phyloP scores from a whole-genome alignment of 2,888 invertebrate species.

The Ormyrus rosae region DNA sequence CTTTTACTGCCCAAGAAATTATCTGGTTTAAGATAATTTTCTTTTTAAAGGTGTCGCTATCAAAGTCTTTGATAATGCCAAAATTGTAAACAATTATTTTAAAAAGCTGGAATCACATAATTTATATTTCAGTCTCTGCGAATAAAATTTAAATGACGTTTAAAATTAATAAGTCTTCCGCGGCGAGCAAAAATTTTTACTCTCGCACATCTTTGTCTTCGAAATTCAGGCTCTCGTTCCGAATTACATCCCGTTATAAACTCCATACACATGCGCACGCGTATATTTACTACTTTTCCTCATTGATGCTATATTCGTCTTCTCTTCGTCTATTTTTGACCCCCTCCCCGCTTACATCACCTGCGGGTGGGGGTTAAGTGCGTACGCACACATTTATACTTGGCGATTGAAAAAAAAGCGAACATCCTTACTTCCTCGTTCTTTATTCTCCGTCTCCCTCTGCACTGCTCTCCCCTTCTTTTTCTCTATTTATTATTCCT shows the following conservation, averaged over 20 bases:
- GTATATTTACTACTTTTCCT: neutral
- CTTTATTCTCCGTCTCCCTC: neutral
- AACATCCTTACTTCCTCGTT: conserved; percentile 15
- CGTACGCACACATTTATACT: neutral
- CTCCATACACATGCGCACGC: conserved; percentile 2
- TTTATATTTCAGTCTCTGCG: no score
- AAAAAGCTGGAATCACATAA: no score
- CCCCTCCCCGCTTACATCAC: neutral
- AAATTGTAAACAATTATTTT: no score
- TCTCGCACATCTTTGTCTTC: no score
- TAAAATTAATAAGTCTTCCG: no score
- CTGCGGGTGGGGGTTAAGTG: neutral
- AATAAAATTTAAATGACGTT: no score
- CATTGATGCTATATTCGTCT: conserved; percentile 35
- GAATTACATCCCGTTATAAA: neutral
- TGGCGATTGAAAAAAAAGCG: neutral
- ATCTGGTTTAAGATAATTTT: no score
- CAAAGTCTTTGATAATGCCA: no score
- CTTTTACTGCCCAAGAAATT: no score
- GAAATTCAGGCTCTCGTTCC: no score
- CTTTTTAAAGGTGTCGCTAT: no score
- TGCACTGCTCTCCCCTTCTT: neutral
- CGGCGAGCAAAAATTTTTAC: no score
- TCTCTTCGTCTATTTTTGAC: conserved; percentile 30
- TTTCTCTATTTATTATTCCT: neutral